phyloP scores from a whole-genome alignment of 2,113 vertebrate genomes.

The Catharus minimus region DNA sequence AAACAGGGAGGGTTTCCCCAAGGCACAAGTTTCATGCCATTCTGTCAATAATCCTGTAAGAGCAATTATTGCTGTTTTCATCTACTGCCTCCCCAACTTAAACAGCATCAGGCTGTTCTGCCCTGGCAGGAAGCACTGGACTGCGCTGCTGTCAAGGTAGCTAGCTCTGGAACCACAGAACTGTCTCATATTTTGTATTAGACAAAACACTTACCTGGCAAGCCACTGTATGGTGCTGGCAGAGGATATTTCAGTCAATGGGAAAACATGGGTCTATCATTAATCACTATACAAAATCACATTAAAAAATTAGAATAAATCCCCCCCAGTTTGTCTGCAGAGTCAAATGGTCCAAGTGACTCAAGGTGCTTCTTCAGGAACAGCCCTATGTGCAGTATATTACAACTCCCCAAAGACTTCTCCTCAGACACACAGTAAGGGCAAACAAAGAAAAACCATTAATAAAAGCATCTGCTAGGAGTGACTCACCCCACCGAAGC shows the following conservation, averaged over 20 bases:
- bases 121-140: not conserved
- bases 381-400: not conserved
- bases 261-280: not conserved
- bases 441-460: not conserved
- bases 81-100: not conserved
- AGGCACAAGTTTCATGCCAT: not conserved
- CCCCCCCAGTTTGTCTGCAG: not conserved
- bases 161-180: not conserved
- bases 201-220: not conserved
- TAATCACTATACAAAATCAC: not conserved
- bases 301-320: not conserved
- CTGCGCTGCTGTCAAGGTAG: not conserved
- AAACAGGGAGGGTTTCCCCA: not conserved
- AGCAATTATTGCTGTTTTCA: not conserved
- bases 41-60: not conserved
- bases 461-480: rapidly evolving
- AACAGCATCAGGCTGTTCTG: not conserved
- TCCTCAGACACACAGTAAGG: rapidly evolving
- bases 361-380: not conserved
- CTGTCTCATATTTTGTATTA: not conserved
- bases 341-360: not conserved
- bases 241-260: not conserved
- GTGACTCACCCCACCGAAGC: constrained; percentile 89
- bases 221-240: not conserved
- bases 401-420: not conserved